Percentiles rank a stretch among this genome's conserved stretches.
Evolutionary conservation across 2,888 invertebrate species (phyloP).

Genomic region (Argyresthia albistria): DNA sequence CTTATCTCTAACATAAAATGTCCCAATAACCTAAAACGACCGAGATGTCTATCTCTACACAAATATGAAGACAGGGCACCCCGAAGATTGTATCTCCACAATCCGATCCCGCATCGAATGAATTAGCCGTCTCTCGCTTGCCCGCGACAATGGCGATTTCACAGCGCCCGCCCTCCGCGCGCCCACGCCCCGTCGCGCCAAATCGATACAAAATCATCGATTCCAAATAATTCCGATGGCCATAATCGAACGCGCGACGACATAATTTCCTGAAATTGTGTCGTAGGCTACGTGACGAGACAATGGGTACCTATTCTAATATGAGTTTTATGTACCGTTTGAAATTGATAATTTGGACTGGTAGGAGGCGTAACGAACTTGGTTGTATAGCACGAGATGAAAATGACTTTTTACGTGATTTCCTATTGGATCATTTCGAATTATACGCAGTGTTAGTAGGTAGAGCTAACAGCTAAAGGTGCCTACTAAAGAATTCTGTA

Average conservation of each 20-base stretch:
- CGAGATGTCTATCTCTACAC: too few relatives aligned
- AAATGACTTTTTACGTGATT: too few relatives aligned
- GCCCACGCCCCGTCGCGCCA: constrained; percentile 24
- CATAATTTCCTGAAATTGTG: constrained; percentile 48
- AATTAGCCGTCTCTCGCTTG: constrained; percentile 39
- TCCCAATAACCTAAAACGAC: not conserved
- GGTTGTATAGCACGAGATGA: too few relatives aligned
- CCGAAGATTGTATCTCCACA: not conserved
- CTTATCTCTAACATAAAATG: too few relatives aligned
- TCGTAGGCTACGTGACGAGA: constrained; percentile 27
- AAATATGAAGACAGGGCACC: too few relatives aligned
- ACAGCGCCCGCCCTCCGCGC: constrained; percentile 30
- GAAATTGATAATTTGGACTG: too few relatives aligned
- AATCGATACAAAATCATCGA: constrained; percentile 53
- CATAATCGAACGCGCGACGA: constrained; percentile 45
- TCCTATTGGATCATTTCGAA: too few relatives aligned
- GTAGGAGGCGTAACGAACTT: too few relatives aligned
- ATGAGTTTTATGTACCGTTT: too few relatives aligned
- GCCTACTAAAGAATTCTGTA: too few relatives aligned
- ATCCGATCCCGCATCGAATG: constrained; percentile 39
- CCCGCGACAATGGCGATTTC: constrained; percentile 45
- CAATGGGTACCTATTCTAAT: constrained; percentile 11
- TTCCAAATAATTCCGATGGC: constrained; percentile 20
- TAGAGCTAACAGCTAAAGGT: too few relatives aligned
- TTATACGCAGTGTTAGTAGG: too few relatives aligned